These are phyloP conservation scores for Artemia franciscana DNA, from an alignment of 1,140 invertebrate genomes.

Conservation along the genomic window DNA sequence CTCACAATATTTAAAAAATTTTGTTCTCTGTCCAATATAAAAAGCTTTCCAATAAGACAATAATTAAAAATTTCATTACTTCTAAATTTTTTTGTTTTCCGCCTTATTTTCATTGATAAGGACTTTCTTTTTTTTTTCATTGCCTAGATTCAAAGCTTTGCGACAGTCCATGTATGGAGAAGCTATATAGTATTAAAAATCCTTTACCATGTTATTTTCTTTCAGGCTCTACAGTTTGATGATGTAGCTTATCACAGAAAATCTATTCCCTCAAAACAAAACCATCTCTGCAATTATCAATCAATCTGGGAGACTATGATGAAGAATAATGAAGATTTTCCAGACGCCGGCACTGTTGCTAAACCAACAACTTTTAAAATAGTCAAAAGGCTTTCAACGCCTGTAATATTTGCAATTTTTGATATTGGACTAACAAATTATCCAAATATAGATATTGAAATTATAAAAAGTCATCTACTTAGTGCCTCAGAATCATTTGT, in stretches of 20 bases:
- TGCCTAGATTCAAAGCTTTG: too few relatives aligned
- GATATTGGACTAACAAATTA: background rate
- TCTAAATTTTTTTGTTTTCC: too few relatives aligned
- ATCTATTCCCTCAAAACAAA: constrained; percentile 14
- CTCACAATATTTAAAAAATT: too few relatives aligned
- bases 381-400: background rate
- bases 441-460: background rate
- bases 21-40: too few relatives aligned
- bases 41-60: too few relatives aligned
- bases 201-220: background rate
- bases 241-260: constrained; percentile 13
- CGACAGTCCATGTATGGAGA: too few relatives aligned
- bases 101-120: too few relatives aligned
- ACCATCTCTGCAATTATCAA: constrained; percentile 13
- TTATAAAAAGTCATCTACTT: background rate
- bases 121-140: too few relatives aligned
- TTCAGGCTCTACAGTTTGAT: constrained; percentile 10
- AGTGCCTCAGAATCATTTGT: background rate
- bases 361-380: background rate
- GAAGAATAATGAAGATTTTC: constrained; percentile 2
- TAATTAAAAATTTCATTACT: too few relatives aligned
- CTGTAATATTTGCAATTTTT: background rate
- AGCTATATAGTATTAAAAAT: too few relatives aligned
- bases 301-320: constrained; percentile 15
- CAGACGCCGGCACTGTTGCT: background rate